Evolutionary conservation across 2,113 vertebrate species (phyloP), one percentile per base, ranked within the genome.

Genomic region (Myiopsitta monachus): DNA sequence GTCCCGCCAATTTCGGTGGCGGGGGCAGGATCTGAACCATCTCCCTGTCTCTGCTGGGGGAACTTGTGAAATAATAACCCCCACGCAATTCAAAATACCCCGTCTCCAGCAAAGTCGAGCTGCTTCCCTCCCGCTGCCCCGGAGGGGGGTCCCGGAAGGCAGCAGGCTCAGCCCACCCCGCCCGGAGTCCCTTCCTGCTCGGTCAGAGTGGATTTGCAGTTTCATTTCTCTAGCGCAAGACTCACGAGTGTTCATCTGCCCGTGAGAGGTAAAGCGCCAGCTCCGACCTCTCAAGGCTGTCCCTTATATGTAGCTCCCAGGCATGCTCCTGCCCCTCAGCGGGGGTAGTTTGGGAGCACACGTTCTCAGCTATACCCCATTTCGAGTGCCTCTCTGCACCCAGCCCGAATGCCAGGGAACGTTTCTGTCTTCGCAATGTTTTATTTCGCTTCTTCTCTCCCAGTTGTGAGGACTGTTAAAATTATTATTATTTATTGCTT

Each of bases 171-270:
- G 1, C 28, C 36, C 39, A 0, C n/a, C 38, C 54, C 2, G 14
- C 17, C 43, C 4, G 74, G 9, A 72, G 47, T 33, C 21, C 7
- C 0, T 3, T 38, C 62, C 51, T 70, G 11, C 43, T 85, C 16
- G 1, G 5, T 18, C 27, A 11, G 43, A 10, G 12, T 1, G 38
- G 9, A 10, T 81, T 62, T 73, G 70, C 0, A 0, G 16, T 46
- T 88, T 88, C 11, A 52, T 31, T 8, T n/a, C 22, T 17, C 10
- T 14, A 10, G 16, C 6, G 41, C 70, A 44, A 76, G 79, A 63
- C 11, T 36, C 79, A 74, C 17, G 1, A 0, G 18, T 10, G 49
- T 28, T 46, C 75, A 44, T 28, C 11, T 0, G 2, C 27, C 36
- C 4, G 4, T 9, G 44, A 62, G 24, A 8, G 11, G 7, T 28